phyloP scores from a whole-genome alignment of 2,888 invertebrate species.

The Lepidochrysops patricia region DNA sequence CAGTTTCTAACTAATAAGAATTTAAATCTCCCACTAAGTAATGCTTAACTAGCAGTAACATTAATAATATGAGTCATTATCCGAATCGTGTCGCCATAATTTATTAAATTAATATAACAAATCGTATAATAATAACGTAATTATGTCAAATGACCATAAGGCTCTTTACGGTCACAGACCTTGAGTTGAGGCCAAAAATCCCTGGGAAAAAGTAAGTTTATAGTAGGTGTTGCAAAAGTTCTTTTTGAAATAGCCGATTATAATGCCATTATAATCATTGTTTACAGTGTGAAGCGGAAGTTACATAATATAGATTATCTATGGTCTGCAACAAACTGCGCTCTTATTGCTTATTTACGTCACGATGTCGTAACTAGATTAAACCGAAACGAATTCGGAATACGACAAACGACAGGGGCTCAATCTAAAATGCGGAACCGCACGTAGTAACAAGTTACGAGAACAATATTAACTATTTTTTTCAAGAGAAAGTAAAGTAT shows the following conservation, averaged over 20 bases:
- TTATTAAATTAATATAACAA: not conserved
- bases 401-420: constrained; percentile 28
- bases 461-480: not conserved
- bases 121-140: not conserved
- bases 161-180: too few species aligned
- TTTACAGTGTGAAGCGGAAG: not conserved
- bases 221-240: not conserved
- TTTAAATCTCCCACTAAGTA: not conserved
- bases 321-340: constrained; percentile 25
- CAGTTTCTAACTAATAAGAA: not conserved
- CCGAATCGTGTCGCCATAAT: not conserved
- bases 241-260: not conserved
- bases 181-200: too few species aligned
- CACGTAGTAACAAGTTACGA: constrained; percentile 10
- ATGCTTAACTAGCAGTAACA: not conserved
- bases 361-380: constrained; percentile 36
- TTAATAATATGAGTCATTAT: not conserved
- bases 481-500: not conserved
- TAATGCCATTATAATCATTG: constrained; percentile 1
- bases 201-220: not conserved
- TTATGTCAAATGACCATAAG: not conserved
- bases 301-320: not conserved
- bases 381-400: constrained; percentile 36
- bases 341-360: constrained; percentile 31
- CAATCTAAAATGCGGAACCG: constrained; percentile 10